Base-by-base conservation (phyloP, 2,797 vertebrate species). In the Melanogrammus aeglefinus region DNA sequence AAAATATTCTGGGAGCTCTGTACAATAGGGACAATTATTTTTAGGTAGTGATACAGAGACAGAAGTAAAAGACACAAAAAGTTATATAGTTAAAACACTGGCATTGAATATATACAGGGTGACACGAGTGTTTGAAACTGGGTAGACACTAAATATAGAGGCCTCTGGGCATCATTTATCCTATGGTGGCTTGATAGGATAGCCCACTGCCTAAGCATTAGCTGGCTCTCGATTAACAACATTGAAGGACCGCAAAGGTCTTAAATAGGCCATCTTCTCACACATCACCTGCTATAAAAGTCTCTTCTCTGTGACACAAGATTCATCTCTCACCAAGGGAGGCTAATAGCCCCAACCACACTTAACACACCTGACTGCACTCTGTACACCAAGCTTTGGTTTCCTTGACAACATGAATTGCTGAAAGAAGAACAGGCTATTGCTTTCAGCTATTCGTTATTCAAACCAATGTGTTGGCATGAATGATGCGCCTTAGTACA, bases 351-450 rank as follows among this genome's bases (percentile, higher is more conserved):
- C 80, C n/a, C 12, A 86, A 86, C 86, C 80, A 79, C 83, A 69
- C 73, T 85, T 79, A 85, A 88, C 88, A 93, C 92, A 92, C 87
- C 87, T 88, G 81, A 87, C 84, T 89, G 85, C 82, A 79, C 87
- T 89, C n/a, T 2, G 88, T 82, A 88, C 85, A 90, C 85, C 72
- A 82, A 83, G 85, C 82, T 85, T 85, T 83, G 81, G 84, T 89
- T 90, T 88, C 91, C 88, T 93, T 83, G 83, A 76, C 88, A 87
- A 78, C 87, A 84, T 75, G 51, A 87, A 82, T 74, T n/a, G 57
- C 57, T n/a, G 6, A 63, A 63, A 27, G 75, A 1, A 31, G 8
- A 29, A 76, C 69, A 81, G 39, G 79, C 69, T 33, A 24, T 63
- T 9, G 21, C 57, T 63, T 63, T 24, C 57, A 63, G 24, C 57